These are phyloP conservation scores for Lordiphosa andalusiaca DNA, from an alignment of 2,888 invertebrate genomes.

Conservation along the genomic window DNA sequence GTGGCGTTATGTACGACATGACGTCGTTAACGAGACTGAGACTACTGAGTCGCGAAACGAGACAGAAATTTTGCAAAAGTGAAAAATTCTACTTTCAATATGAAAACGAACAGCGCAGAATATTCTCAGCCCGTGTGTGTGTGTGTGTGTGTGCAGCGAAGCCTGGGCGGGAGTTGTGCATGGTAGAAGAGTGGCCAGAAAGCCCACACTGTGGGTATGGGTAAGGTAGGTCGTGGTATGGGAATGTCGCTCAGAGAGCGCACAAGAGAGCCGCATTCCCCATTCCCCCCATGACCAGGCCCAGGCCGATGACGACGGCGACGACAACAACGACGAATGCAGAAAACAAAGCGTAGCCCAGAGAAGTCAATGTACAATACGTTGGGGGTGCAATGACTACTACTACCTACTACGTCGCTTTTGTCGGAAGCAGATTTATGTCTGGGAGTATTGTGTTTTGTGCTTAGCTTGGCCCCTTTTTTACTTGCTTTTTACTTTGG, in stretches of 20 bases:
- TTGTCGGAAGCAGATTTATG: slow-evolving; percentile 29
- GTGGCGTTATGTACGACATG: slow-evolving; percentile 75
- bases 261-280: slow-evolving; percentile 9
- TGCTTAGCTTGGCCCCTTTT: slow-evolving; percentile 10
- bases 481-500: slow-evolving; percentile 39
- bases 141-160: slow-evolving; percentile 37
- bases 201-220: slow-evolving; percentile 77
- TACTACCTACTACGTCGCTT: background rate
- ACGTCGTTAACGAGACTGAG: slow-evolving; percentile 76
- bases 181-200: slow-evolving; percentile 50
- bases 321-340: slow-evolving; percentile 49
- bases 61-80: slow-evolving; percentile 74
- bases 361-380: slow-evolving; percentile 77
- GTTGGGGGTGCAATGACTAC: slow-evolving; percentile 70
- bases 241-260: slow-evolving; percentile 39
- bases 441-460: slow-evolving; percentile 34
- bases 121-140: slow-evolving; percentile 19
- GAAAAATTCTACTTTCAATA: slow-evolving; percentile 77
- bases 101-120: slow-evolving; percentile 59
- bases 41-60: slow-evolving; percentile 43
- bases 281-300: background rate
- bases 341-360: slow-evolving; percentile 72
- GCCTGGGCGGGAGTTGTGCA: slow-evolving; percentile 64
- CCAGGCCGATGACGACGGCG: too few relatives aligned
- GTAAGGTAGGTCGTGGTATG: slow-evolving; percentile 80